Base-by-base conservation (phyloP, 2,113 vertebrate genomes). In the Leucopternis melanops region DNA sequence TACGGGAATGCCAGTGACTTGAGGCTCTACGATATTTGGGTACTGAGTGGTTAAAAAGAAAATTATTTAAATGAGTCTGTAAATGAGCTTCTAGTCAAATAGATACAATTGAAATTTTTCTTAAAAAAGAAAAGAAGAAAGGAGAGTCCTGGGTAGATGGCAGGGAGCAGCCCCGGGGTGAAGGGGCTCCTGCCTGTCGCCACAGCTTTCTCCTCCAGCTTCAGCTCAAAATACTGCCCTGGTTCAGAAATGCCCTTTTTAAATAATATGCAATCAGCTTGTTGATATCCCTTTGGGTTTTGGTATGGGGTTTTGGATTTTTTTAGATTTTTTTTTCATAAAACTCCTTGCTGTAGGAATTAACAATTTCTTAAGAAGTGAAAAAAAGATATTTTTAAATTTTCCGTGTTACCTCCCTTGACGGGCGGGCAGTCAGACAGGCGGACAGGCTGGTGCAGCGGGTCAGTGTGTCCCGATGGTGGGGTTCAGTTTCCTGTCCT, bases 21-120 rank as follows among this genome's bases (percentile, higher is more conserved):
- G 1, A 12, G 47, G 25, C 22, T 15, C 36, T 11, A 2, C 0
- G 3, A 1, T 2, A 2, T 5, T 7, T 55, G 59, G 40, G 13
- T 4, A 9, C 6, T 1, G 18, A 49, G 16, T 6, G 29, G 34
- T 22, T 52, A 32, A 50, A 59, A 16, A 40, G 14, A 6, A 25
- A 18, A 23, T 11, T 23, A 2, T 11, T 57, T 10, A 18, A 25
- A 50, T 18, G 27, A 49, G n/a, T 1, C 38, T 29, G 42, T 8
- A 45, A 67, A 71, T 23, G 36, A 40, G 13, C 22, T 16, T 10
- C 38, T 13, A 23, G 44, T 49, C 36, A 18, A 55, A 80, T 11
- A 66, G 61, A 45, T 7, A 36, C 4, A 16, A 9, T 29, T 17
- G 29, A 20, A 8, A 9, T 34, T 29, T 50, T 17, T 32, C 21